A percentile compares a stretch with the other conserved stretches of the same genome.
phyloP scores from a whole-genome alignment of 2,113 vertebrate genomes.

The Nymphicus hollandicus region DNA sequence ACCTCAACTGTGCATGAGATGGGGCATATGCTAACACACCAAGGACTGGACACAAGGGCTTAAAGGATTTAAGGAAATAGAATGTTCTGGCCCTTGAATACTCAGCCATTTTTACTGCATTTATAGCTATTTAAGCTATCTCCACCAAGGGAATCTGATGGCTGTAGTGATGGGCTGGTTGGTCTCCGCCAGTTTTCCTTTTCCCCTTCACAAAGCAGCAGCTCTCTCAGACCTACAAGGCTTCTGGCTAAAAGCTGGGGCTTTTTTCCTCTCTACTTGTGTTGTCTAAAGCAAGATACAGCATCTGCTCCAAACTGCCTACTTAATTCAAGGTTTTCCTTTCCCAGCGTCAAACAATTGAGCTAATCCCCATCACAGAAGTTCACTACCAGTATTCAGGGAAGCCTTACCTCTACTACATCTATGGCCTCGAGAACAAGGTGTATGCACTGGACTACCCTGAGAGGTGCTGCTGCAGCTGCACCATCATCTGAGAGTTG shows the following conservation, averaged over 20 bases:
- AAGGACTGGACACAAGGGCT: neutral
- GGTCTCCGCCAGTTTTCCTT: neutral
- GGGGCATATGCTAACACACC: neutral
- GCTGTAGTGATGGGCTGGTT: neutral
- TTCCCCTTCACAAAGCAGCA: neutral
- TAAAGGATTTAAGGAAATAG: neutral
- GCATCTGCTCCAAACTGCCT: neutral
- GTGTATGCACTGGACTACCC: constrained; percentile 76
- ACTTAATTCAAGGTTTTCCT: neutral
- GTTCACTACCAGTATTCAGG: constrained; percentile 75
- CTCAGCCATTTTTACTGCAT: no score
- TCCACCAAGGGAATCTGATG: neutral
- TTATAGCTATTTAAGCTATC: no score
- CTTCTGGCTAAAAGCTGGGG: neutral
- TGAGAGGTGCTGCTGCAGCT: constrained; percentile 29
- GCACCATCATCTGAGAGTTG: neutral
- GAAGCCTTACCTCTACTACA: constrained; percentile 73
- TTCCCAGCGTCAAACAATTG: constrained; percentile 81
- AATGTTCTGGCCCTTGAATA: no score
- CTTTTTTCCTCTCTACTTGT: rapidly evolving
- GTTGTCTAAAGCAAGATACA: neutral
- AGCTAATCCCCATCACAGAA: constrained; percentile 84
- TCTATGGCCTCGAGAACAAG: constrained; percentile 79
- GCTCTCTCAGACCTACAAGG: neutral
- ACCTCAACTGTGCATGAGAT: rapidly evolving